These are phyloP conservation scores for Pollenia amentaria DNA, from an alignment of 2,888 invertebrate genomes.

Conservation along the genomic window DNA sequence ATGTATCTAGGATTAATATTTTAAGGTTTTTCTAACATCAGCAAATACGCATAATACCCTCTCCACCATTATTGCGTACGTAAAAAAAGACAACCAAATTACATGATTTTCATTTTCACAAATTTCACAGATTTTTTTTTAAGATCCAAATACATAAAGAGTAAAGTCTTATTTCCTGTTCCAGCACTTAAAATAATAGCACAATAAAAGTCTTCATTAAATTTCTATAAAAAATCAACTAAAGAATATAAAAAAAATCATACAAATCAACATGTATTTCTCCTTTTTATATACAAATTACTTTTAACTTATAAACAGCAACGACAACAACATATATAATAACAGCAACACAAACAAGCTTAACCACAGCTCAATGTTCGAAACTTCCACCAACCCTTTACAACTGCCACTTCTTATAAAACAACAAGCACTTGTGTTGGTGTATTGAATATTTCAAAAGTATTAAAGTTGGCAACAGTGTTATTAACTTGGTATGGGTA, in stretches of 20 bases:
- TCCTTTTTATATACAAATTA: slow-evolving; percentile 45
- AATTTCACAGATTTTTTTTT: too few species aligned
- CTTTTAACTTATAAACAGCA: slow-evolving; percentile 44
- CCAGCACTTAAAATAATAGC: neutral
- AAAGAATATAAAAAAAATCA: neutral
- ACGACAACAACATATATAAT: neutral
- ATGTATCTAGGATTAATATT: too few species aligned
- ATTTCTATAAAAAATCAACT: neutral
- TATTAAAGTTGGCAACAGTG: slow-evolving; percentile 3
- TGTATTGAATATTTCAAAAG: slow-evolving; percentile 26
- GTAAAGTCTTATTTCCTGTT: too few species aligned
- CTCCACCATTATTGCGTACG: too few species aligned
- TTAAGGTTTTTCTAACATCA: too few species aligned
- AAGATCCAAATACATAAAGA: too few species aligned
- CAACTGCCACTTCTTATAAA: slow-evolving; percentile 32
- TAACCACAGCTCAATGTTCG: slow-evolving; percentile 26
- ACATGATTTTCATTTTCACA: too few species aligned
- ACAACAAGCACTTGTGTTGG: slow-evolving; percentile 10
- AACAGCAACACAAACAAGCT: neutral
- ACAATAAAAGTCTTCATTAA: slow-evolving; percentile 18
- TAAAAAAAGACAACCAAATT: too few species aligned
- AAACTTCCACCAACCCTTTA: slow-evolving; percentile 42
- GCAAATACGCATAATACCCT: too few species aligned
- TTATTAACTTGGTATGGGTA: neutral
- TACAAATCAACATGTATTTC: slow-evolving; percentile 43